These are phyloP conservation scores for Elegia similella DNA, from an alignment of 2,888 invertebrate genomes.

Conservation along the genomic window DNA sequence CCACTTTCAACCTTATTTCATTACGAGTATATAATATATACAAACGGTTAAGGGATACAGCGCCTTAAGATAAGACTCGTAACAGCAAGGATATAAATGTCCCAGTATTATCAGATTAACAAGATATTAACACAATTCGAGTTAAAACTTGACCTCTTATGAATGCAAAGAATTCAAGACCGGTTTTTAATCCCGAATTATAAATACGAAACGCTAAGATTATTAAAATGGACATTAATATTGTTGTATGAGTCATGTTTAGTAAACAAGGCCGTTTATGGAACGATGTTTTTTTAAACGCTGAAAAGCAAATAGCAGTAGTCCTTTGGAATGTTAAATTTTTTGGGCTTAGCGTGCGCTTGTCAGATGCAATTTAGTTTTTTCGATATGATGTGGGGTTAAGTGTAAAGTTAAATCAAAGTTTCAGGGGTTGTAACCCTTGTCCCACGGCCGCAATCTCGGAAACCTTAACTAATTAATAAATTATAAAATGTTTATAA, in stretches of 20 bases:
- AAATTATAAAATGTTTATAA: too few species aligned
- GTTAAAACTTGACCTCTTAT: constrained; percentile 7
- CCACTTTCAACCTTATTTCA: too few species aligned
- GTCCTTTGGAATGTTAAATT: too few species aligned
- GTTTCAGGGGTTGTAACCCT: too few species aligned
- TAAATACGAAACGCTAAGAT: constrained; percentile 7
- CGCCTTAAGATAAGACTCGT: background rate
- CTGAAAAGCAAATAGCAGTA: background rate
- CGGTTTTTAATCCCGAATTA: constrained; percentile 6
- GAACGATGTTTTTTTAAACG: background rate
- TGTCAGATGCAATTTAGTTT: too few species aligned
- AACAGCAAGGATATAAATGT: background rate
- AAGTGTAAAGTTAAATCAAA: too few species aligned
- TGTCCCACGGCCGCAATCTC: too few species aligned
- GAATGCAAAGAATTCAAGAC: constrained; percentile 12
- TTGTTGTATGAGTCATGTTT: background rate
- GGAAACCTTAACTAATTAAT: too few species aligned
- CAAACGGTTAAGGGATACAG: too few species aligned
- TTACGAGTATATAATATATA: too few species aligned
- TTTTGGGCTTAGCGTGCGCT: too few species aligned
- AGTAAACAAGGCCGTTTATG: background rate
- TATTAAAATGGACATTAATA: constrained; percentile 8
- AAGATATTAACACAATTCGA: constrained; percentile 11
- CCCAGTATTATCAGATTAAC: constrained; percentile 1
- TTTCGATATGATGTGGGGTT: too few species aligned